These are phyloP conservation scores for Acronicta psi DNA, from an alignment of 2,888 invertebrate species.

Conservation along the genomic window DNA sequence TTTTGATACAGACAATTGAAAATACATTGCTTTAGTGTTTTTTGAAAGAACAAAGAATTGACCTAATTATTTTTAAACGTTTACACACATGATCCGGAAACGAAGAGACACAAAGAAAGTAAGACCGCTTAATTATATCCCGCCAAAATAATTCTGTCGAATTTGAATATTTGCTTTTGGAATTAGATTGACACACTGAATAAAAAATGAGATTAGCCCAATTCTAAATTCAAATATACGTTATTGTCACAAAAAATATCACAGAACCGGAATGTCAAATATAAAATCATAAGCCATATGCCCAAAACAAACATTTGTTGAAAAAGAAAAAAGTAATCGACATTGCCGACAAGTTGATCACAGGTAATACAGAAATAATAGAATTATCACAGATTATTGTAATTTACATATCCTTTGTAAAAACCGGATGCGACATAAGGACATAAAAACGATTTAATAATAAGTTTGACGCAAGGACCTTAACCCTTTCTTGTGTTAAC, in stretches of 20 bases:
- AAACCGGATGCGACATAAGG: constrained; percentile 85
- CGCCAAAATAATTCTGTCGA: constrained; percentile 29
- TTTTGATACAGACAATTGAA: not conserved
- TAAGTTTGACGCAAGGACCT: constrained; percentile 83
- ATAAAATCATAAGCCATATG: constrained; percentile 76
- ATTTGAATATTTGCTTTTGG: not conserved
- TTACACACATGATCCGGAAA: constrained; percentile 15
- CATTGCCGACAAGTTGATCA: constrained; percentile 84
- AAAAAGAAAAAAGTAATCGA: constrained; percentile 64
- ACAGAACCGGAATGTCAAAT: constrained; percentile 57
- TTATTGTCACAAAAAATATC: constrained; percentile 61
- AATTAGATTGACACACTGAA: constrained; percentile 6
- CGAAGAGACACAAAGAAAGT: constrained; percentile 10
- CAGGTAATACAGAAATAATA: constrained; percentile 84
- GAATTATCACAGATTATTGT: constrained; percentile 88
- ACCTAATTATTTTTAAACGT: constrained; percentile 10
- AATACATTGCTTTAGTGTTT: not conserved
- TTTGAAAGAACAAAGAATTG: constrained; percentile 1
- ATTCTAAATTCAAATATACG: constrained; percentile 40
- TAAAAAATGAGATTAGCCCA: constrained; percentile 3
- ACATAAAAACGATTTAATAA: constrained; percentile 89
- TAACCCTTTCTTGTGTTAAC: constrained; percentile 85
- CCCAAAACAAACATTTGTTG: constrained; percentile 80
- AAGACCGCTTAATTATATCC: constrained; percentile 11
- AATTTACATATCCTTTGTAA: constrained; percentile 86